Base-by-base conservation (phyloP, 2,113 vertebrate genomes). In the Brienomyrus brachyistius region DNA sequence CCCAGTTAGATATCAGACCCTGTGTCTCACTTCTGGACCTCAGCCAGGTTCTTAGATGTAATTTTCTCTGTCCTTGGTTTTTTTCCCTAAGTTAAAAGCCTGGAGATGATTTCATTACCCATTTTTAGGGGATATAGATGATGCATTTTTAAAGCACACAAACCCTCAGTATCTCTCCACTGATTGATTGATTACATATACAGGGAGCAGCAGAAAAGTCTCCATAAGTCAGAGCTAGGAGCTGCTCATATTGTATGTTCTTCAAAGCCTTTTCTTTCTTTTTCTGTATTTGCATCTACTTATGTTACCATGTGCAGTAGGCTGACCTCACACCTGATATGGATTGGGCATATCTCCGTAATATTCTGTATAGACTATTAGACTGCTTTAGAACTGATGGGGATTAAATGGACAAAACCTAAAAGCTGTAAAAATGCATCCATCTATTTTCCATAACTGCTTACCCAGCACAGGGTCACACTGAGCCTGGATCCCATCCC, bases 71-170 rank as follows among this genome's bases (percentile, higher is more conserved):
- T 91, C 92, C 93, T 94, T 94, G 92, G 91, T 91, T 95, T 92
- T 88, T 59, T 92, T 90, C 31, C 93, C 92, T 94, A 95, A 92
- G 93, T 94, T 94, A 93, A 94, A 93, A 95, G 93, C 93, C 93
- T 90, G 86, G 83, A 77, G 92, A 90, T 90, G 91, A 95, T 94
- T 94, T 93, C 91, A 94, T 94, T 91, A 92, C 91, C 92, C 74
- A 90, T 93, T 92, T 91, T 82, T 87, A 90, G 54, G 74, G 88
- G 91, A 94, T 93, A 92, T 87, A 91, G 91, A 93, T 91, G 91
- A 89, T 88, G 92, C 91, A 85, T 90, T 85, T 89, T 59, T 85
- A 27, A 90, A 90, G 91, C 83, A 45, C 62, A 88, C 56, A 45
- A 91, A 88, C 85, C 91, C 89, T 31, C 56, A 84, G 66, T 84